A percentile compares a stretch with the other conserved stretches of the same genome.
phyloP scores from a whole-genome alignment of 23 tunicate genomes.

The Botrylloides violaceus region DNA sequence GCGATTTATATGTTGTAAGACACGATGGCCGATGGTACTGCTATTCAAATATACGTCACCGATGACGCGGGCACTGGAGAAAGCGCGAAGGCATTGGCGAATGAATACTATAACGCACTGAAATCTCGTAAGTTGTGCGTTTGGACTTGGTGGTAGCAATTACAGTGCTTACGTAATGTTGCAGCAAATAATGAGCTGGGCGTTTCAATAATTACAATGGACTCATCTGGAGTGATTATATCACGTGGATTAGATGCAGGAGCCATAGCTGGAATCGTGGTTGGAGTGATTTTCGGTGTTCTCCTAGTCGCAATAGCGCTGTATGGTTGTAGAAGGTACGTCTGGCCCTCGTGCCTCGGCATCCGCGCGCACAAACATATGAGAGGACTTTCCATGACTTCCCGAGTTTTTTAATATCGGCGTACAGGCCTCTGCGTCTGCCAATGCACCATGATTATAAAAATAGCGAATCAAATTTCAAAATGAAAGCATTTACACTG shows the following conservation, averaged over 20 bases:
- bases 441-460: too few relatives aligned
- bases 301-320: conserved; percentile 8
- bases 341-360: too few relatives aligned
- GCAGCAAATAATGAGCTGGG: conserved; percentile 53
- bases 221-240: conserved; percentile 35
- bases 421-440: too few relatives aligned
- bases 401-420: too few relatives aligned
- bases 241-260: conserved; percentile 29
- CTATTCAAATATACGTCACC: conserved; percentile 50
- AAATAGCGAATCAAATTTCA: too few relatives aligned
- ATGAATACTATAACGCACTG: conserved; percentile 4
- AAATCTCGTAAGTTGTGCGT: conserved; percentile 8
- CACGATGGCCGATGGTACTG: conserved; percentile 17
- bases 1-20: too few relatives aligned
- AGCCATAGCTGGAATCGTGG: conserved; percentile 59
- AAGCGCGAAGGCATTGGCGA: conserved; percentile 47
- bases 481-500: too few relatives aligned
- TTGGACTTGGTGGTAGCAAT: too few relatives aligned
- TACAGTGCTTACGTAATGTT: not conserved
- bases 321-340: conserved; percentile 3
- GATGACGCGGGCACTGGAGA: conserved; percentile 58
- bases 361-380: too few relatives aligned
- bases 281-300: conserved; percentile 41
- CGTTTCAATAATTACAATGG: conserved; percentile 31
- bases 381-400: too few relatives aligned